Percentiles rank a stretch among this genome's conserved stretches.
phyloP scores from a whole-genome alignment of 2,888 invertebrate species.

The Rugalucina vietnamica region DNA sequence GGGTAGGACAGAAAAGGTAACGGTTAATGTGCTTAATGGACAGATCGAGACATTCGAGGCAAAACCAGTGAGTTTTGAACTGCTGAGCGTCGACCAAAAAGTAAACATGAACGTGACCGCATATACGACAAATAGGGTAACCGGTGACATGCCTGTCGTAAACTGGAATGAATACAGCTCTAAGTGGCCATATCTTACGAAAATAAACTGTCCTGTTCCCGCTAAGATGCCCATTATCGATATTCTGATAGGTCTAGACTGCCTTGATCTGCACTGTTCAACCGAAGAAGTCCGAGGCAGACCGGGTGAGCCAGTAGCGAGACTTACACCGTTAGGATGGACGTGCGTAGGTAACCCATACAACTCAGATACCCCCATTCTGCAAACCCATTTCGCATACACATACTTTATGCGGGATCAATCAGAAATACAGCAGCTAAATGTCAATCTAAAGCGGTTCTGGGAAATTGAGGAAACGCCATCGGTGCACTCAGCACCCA shows the following conservation, averaged over 20 bases:
- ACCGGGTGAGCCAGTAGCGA: background rate
- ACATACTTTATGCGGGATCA: too few species aligned
- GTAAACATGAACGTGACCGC: background rate
- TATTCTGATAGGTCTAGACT: background rate
- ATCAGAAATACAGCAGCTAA: too few species aligned
- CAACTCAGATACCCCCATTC: background rate
- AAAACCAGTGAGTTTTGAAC: constrained; percentile 23
- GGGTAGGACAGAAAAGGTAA: background rate
- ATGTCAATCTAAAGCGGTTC: too few species aligned
- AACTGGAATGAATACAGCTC: background rate
- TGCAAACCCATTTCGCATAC: too few species aligned
- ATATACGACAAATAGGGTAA: too few species aligned
- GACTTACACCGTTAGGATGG: too few species aligned
- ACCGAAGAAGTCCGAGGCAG: background rate
- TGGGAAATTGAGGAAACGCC: too few species aligned
- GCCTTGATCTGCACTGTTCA: constrained; percentile 32
- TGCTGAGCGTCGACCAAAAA: constrained; percentile 26
- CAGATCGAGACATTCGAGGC: constrained; percentile 26
- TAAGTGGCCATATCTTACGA: background rate
- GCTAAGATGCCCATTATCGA: background rate
- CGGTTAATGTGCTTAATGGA: constrained; percentile 38
- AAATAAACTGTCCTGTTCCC: background rate
- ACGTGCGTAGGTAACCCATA: background rate
- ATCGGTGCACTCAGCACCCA: too few species aligned
- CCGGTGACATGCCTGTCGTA: background rate